phyloP scores from a whole-genome alignment of 2,888 invertebrate genomes.

The Drosophila neotestacea region DNA sequence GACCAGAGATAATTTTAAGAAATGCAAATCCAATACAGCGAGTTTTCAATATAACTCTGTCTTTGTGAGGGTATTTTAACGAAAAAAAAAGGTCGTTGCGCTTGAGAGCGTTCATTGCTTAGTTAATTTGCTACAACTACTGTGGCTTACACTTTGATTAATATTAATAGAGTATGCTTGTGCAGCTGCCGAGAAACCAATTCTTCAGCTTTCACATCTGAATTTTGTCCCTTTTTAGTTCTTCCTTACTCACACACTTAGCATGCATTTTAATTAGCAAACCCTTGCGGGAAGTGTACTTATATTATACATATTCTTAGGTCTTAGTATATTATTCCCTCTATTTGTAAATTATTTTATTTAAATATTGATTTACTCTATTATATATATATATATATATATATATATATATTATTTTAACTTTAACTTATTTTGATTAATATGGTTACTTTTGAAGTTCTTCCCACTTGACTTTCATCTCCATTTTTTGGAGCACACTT shows the following conservation, averaged over 20 bases:
- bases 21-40: neutral
- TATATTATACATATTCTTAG: conserved; percentile 8
- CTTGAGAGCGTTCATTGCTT: conserved; percentile 45
- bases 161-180: conserved; percentile 58
- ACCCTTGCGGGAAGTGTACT: conserved; percentile 2
- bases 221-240: conserved; percentile 19
- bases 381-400: too few relatives aligned
- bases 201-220: conserved; percentile 13
- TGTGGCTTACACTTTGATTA: conserved; percentile 57
- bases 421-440: conserved; percentile 7
- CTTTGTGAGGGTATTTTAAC: conserved; percentile 19
- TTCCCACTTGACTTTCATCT: neutral
- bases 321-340: neutral
- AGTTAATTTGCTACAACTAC: conserved; percentile 59
- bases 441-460: neutral
- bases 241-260: conserved; percentile 27
- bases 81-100: conserved; percentile 52
- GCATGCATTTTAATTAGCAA: conserved; percentile 46
- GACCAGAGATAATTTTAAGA: neutral
- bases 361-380: neutral
- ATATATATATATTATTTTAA: too few relatives aligned
- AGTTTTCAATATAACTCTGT: neutral
- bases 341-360: neutral
- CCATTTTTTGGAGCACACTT: neutral
- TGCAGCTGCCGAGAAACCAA: conserved; percentile 22